Percentiles rank a stretch among this genome's conserved stretches.
phyloP scores from a whole-genome alignment of 2,797 vertebrate genomes.

The Cirrhinus molitorella region DNA sequence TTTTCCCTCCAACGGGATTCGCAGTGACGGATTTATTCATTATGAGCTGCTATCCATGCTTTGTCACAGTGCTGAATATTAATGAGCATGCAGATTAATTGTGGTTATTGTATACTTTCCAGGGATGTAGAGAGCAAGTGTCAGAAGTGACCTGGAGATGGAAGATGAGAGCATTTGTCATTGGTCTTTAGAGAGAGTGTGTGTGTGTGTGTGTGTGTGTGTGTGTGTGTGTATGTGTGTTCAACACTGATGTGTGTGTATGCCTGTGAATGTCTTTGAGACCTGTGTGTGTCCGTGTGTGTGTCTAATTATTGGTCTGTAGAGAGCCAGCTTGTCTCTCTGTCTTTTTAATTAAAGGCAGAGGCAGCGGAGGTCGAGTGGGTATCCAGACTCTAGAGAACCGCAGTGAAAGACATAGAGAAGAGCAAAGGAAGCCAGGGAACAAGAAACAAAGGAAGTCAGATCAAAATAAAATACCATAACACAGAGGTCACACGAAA shows the following conservation, averaged over 20 bases:
- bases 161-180: slow-evolving; percentile 57
- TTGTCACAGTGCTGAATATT: slow-evolving; percentile 51
- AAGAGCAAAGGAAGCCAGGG: slow-evolving; percentile 21
- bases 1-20: slow-evolving; percentile 49
- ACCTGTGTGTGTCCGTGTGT: slow-evolving; percentile 41
- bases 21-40: slow-evolving; percentile 40
- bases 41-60: slow-evolving; percentile 40
- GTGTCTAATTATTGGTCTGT: slow-evolving; percentile 52
- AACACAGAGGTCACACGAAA: slow-evolving; percentile 43
- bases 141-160: slow-evolving; percentile 52
- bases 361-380: slow-evolving; percentile 52
- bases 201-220: slow-evolving; percentile 5
- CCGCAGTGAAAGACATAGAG: slow-evolving; percentile 27
- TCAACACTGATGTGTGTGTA: slow-evolving; percentile 36
- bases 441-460: slow-evolving; percentile 32
- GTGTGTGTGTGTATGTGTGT: slow-evolving; percentile 18
- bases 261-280: slow-evolving; percentile 43
- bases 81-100: slow-evolving; percentile 53
- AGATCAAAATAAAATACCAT: slow-evolving; percentile 31
- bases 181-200: slow-evolving; percentile 48
- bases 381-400: slow-evolving; percentile 50
- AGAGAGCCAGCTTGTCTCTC: slow-evolving; percentile 55
- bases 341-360: slow-evolving; percentile 59
- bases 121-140: slow-evolving; percentile 45
- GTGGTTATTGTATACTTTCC: slow-evolving; percentile 50